Evolutionary conservation across 2,888 invertebrate species (phyloP).

Genomic region (Meganola albula): DNA sequence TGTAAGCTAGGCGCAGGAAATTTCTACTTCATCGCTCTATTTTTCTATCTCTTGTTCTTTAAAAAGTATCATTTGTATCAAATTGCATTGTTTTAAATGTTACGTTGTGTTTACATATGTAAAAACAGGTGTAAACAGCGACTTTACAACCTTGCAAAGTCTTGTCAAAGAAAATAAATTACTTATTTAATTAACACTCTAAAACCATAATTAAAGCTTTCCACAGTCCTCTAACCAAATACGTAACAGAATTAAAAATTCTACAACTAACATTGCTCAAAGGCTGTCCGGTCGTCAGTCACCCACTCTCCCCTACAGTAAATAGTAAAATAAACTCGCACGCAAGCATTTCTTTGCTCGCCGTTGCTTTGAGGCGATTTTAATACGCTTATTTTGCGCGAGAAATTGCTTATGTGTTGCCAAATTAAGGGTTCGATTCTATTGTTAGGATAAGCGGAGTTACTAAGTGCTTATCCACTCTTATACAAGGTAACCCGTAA

Average conservation of each 20-base stretch:
- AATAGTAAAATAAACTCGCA: slow-evolving; percentile 52
- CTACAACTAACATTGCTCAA: slow-evolving; percentile 42
- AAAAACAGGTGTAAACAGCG: no score
- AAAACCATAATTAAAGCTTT: no score
- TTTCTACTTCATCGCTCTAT: no score
- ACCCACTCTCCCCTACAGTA: slow-evolving; percentile 37
- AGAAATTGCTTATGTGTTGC: slow-evolving; percentile 60
- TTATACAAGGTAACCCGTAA: neutral
- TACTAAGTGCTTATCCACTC: neutral
- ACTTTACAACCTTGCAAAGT: no score
- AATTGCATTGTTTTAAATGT: no score
- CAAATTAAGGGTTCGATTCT: slow-evolving; percentile 40
- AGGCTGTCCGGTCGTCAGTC: slow-evolving; percentile 48
- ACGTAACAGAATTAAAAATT: slow-evolving; percentile 24
- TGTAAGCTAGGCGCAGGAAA: no score
- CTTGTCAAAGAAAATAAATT: no score
- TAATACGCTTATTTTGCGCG: slow-evolving; percentile 70
- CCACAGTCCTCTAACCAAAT: no score
- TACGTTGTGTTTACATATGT: no score
- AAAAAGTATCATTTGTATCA: no score
- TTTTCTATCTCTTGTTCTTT: no score
- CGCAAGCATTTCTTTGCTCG: slow-evolving; percentile 63
- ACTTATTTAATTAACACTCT: no score
- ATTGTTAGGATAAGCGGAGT: slow-evolving; percentile 20
- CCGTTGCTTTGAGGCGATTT: slow-evolving; percentile 68